Evolutionary conservation across 2,888 invertebrate genomes (phyloP).

Genomic region (Ophioninae sp.): DNA sequence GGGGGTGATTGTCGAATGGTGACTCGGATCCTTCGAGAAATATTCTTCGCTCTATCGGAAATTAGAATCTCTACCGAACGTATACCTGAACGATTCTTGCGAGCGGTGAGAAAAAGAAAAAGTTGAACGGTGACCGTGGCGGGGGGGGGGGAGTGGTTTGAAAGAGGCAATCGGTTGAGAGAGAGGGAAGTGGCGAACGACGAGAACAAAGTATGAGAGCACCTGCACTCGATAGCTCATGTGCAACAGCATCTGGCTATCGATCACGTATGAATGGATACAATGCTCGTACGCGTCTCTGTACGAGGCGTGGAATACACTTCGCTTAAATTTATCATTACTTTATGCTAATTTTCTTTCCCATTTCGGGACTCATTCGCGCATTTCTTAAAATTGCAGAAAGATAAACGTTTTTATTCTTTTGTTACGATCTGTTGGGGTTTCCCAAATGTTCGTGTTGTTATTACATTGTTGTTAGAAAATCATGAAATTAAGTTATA

Average conservation of each 20-base stretch:
- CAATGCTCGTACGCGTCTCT: conserved; percentile 1
- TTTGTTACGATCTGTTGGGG: not conserved
- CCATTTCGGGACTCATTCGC: not conserved
- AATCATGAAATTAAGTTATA: too few species aligned
- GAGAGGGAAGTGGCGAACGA: conserved; percentile 22
- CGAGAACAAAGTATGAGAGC: conserved; percentile 50
- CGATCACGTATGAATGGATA: conserved; percentile 59
- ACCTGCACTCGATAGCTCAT: conserved; percentile 62
- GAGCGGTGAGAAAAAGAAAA: conserved; percentile 27
- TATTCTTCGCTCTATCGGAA: conserved; percentile 62
- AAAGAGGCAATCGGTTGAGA: conserved; percentile 24
- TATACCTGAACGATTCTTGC: conserved; percentile 47
- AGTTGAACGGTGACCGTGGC: not conserved
- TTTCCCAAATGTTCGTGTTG: too few species aligned
- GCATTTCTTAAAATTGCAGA: not conserved
- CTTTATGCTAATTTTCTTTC: conserved; percentile 17
- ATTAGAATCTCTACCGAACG: conserved; percentile 62
- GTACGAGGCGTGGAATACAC: conserved; percentile 25
- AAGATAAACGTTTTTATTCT: not conserved
- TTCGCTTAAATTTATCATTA: conserved; percentile 38
- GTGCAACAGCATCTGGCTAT: conserved; percentile 61
- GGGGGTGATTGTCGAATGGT: conserved; percentile 20
- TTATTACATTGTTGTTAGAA: too few species aligned
- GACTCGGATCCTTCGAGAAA: conserved; percentile 42
- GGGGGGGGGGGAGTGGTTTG: conserved; percentile 14